These are phyloP conservation scores for Adelognathus sp. DNA, from an alignment of 2,888 invertebrate genomes.

Conservation along the genomic window DNA sequence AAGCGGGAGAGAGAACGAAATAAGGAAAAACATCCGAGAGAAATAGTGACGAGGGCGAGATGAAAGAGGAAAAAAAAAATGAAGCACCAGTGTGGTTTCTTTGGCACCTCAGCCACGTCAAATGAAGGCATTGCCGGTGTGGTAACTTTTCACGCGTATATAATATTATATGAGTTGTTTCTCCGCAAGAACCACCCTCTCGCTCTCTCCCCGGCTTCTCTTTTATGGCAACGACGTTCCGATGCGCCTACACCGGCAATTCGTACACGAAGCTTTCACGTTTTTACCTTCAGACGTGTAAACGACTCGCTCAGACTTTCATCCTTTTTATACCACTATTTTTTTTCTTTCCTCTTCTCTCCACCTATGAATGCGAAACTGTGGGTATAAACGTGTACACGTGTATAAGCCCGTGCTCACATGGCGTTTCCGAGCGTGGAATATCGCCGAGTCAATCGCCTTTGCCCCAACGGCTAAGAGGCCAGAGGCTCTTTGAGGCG, in stretches of 20 bases:
- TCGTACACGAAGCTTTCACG: slow-evolving; percentile 6
- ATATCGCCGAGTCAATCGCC: slow-evolving; percentile 52
- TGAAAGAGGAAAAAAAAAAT: slow-evolving; percentile 46
- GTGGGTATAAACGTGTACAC: not conserved
- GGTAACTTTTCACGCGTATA: slow-evolving; percentile 47
- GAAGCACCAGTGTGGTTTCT: slow-evolving; percentile 43
- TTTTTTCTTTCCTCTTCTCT: not conserved
- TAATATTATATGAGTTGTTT: slow-evolving; percentile 35
- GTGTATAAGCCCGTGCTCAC: not conserved
- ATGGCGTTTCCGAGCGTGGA: not conserved
- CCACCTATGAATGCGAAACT: not conserved
- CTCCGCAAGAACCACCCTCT: not conserved
- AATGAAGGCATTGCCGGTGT: not conserved
- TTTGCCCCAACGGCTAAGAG: slow-evolving; percentile 35
- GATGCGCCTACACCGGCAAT: not conserved
- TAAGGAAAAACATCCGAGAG: not conserved
- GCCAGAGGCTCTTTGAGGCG: slow-evolving; percentile 27
- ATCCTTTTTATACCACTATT: not conserved
- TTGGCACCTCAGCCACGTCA: slow-evolving; percentile 34
- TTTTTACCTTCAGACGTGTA: slow-evolving; percentile 21
- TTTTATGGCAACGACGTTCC: not conserved
- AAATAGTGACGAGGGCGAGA: slow-evolving; percentile 11
- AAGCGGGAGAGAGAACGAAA: not conserved
- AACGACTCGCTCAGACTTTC: slow-evolving; percentile 12
- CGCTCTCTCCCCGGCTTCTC: not conserved